Evolutionary conservation across 2,888 invertebrate species (phyloP).

Genomic region (Macaria liturata): DNA sequence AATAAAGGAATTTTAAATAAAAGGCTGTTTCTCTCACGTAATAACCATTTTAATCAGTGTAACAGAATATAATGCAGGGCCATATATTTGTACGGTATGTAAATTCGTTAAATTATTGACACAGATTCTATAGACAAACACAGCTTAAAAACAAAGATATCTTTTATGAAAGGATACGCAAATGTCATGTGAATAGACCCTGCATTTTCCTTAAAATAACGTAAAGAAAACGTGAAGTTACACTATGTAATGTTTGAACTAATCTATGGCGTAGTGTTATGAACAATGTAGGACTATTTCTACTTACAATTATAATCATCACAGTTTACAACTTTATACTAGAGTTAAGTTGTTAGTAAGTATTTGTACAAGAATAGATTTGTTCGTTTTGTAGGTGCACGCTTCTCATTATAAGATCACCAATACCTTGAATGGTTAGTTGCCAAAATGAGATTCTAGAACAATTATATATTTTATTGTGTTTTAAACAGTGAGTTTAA

Average conservation of each 20-base stretch:
- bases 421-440: not conserved
- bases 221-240: conserved; percentile 43
- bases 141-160: conserved; percentile 10
- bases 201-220: conserved; percentile 15
- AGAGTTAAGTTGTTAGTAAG: conserved; percentile 26
- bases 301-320: conserved; percentile 73
- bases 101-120: conserved; percentile 16
- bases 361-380: conserved; percentile 24
- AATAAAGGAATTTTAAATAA: conserved; percentile 9
- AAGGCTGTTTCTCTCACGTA: conserved; percentile 19
- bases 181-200: conserved; percentile 14
- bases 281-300: conserved; percentile 47
- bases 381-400: conserved; percentile 4
- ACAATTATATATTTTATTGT: no score
- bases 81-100: conserved; percentile 16
- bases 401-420: conserved; percentile 3
- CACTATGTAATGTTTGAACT: conserved; percentile 37
- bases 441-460: conserved; percentile 24
- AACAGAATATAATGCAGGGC: conserved; percentile 22
- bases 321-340: conserved; percentile 61
- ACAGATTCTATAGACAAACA: conserved; percentile 2
- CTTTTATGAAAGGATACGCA: conserved; percentile 27
- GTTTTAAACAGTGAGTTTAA: no score
- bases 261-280: conserved; percentile 53
- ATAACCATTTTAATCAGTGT: conserved; percentile 29